These are phyloP conservation scores for Styela plicata DNA, from an alignment of 23 tunicate species.

Conservation along the genomic window DNA sequence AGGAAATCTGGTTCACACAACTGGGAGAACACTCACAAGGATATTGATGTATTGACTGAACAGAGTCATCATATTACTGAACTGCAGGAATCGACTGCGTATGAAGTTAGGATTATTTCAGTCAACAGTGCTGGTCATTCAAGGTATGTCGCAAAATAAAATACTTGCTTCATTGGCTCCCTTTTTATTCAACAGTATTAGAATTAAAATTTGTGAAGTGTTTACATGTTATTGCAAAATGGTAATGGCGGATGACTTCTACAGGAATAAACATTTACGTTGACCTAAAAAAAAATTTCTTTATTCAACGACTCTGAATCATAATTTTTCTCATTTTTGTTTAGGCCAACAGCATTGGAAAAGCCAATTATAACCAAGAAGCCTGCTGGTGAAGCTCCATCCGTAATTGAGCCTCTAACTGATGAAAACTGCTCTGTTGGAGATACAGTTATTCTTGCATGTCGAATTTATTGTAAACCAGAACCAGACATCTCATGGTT, in stretches of 20 bases:
- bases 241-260: too few relatives aligned
- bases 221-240: too few relatives aligned
- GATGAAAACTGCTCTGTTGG: slow-evolving; percentile 35
- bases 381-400: slow-evolving; percentile 87
- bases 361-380: slow-evolving; percentile 60
- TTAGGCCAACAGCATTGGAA: slow-evolving; percentile 48
- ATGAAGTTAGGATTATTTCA: slow-evolving; percentile 78
- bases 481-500: slow-evolving; percentile 74
- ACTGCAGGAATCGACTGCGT: slow-evolving; percentile 71
- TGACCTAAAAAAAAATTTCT: too few relatives aligned
- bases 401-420: slow-evolving; percentile 33
- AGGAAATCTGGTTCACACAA: slow-evolving; percentile 49
- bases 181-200: neutral
- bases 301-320: too few relatives aligned
- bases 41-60: slow-evolving; percentile 51
- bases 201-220: too few relatives aligned
- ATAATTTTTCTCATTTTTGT: neutral
- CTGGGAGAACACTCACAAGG: slow-evolving; percentile 83
- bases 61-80: slow-evolving; percentile 62
- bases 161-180: too few relatives aligned
- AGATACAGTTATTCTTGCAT: slow-evolving; percentile 35
- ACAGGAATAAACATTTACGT: too few relatives aligned
- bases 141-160: neutral
- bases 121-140: slow-evolving; percentile 76
- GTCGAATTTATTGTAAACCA: slow-evolving; percentile 68